Evolutionary conservation across 2,888 invertebrate genomes (phyloP).

Genomic region (Priocnemis perturbator): DNA sequence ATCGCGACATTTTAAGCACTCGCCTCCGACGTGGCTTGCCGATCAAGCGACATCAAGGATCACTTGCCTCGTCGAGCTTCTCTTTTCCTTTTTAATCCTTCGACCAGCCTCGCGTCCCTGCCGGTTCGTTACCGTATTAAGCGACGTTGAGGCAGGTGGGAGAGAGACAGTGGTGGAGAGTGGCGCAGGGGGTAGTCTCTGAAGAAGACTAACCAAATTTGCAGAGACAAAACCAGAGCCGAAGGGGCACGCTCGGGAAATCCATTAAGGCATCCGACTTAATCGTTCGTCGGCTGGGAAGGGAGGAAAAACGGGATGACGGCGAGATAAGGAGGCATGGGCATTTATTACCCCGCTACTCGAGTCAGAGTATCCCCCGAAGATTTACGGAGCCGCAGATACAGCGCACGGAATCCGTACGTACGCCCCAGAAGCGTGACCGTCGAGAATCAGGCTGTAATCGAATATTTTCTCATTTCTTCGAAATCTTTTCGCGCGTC

Average conservation of each 20-base stretch:
- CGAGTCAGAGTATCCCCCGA: too few relatives aligned
- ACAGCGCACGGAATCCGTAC: too few relatives aligned
- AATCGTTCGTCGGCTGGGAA: constrained; percentile 40
- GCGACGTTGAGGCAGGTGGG: constrained; percentile 14
- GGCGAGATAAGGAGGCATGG: neutral
- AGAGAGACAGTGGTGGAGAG: constrained; percentile 5
- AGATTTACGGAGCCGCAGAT: neutral
- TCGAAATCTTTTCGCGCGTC: too few relatives aligned
- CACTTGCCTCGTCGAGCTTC: neutral
- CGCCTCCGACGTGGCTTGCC: neutral
- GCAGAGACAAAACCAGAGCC: constrained; percentile 40
- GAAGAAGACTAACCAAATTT: constrained; percentile 49
- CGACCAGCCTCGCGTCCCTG: neutral
- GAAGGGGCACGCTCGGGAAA: constrained; percentile 49
- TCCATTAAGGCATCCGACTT: constrained; percentile 61
- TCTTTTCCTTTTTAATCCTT: neutral
- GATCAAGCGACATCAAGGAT: neutral
- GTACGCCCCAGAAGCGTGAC: too few relatives aligned
- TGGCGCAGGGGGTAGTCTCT: constrained; percentile 9
- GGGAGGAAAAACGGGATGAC: constrained; percentile 2
- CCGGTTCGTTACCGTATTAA: constrained; percentile 22
- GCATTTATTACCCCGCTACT: neutral
- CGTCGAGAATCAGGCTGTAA: too few relatives aligned
- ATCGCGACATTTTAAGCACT: constrained; percentile 24
- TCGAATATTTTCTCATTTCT: too few relatives aligned